Percentiles rank a stretch among this genome's conserved stretches.
Conservation (phyloP, 92 coral and sea anemone genomes). For the Epizoanthus ramosus region DNA sequence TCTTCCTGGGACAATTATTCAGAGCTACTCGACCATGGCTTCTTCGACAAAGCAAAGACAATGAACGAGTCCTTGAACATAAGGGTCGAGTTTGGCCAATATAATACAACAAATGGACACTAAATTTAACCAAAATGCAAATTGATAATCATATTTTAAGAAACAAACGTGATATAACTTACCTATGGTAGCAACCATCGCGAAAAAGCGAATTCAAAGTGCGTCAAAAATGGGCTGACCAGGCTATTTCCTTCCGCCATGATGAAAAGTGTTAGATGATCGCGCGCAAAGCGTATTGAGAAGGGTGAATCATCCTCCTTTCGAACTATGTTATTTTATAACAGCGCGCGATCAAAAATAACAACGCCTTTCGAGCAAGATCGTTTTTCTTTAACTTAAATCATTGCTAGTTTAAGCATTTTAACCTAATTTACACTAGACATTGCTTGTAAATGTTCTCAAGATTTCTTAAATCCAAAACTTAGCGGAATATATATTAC, state of each 20-base stretch:
- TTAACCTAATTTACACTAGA: too few species aligned
- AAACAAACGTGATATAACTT: slow-evolving; percentile 14
- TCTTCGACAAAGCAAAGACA: slow-evolving; percentile 11
- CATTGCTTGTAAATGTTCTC: too few species aligned
- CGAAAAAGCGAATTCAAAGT: slow-evolving; percentile 5
- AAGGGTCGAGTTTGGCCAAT: slow-evolving; percentile 22
- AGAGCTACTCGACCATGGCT: slow-evolving; percentile 9
- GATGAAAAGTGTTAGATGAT: neutral
- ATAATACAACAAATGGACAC: neutral
- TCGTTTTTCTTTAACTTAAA: too few species aligned
- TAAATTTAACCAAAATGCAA: slow-evolving; percentile 11
- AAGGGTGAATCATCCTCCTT: slow-evolving; percentile 33
- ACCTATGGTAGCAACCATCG: slow-evolving; percentile 15
- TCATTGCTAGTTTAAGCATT: too few species aligned
- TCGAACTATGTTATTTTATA: neutral
- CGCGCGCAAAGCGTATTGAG: too few species aligned
- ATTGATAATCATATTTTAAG: slow-evolving; percentile 11
- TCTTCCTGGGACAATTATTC: neutral
- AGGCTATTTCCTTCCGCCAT: slow-evolving; percentile 21
- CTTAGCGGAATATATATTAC: too few species aligned
- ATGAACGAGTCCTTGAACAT: slow-evolving; percentile 18
- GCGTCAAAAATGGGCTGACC: slow-evolving; percentile 19
- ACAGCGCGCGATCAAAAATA: too few species aligned
- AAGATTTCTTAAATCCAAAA: too few species aligned
- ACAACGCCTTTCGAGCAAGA: too few species aligned